A percentile compares a stretch with the other conserved stretches of the same genome.
phyloP scores from a whole-genome alignment of 2,113 vertebrate species.

The Sapajus apella region DNA sequence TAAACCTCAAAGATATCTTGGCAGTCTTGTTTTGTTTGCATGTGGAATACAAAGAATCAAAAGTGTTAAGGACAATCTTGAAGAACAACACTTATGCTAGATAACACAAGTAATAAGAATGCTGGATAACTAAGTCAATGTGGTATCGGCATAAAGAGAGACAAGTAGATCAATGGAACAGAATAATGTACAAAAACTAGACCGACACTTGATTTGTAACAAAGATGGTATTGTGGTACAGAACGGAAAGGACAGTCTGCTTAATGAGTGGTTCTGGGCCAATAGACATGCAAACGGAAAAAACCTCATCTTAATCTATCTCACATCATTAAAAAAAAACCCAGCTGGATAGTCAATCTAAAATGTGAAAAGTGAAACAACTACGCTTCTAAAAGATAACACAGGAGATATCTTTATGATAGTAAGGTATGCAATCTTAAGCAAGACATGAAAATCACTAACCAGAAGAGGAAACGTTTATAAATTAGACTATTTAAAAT shows the following conservation, averaged over 20 bases:
- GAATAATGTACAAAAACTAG: not conserved
- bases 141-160: not conserved
- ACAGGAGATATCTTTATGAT: not conserved
- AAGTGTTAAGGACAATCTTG: not conserved
- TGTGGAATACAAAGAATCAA: not conserved
- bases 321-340: not conserved
- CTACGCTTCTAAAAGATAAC: slow-evolving; percentile 1
- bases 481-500: slow-evolving; percentile 38
- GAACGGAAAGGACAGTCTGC: too few relatives aligned
- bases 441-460: not conserved
- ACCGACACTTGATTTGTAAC: not conserved
- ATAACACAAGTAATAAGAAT: not conserved
- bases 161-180: not conserved
- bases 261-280: not conserved
- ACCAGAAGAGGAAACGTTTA: not conserved
- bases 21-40: not conserved
- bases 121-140: not conserved
- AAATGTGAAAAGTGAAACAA: not conserved
- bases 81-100: not conserved
- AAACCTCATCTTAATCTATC: not conserved
- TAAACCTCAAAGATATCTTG: not conserved
- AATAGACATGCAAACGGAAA: not conserved
- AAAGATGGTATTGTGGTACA: not conserved
- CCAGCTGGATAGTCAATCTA: not conserved
- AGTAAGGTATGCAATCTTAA: not conserved